Percentiles rank a stretch among this genome's conserved stretches.
These are phyloP conservation scores for mouse (Mus musculus) DNA, from an alignment of 2,113 vertebrate genomes.

Conservation along the genomic window DNA sequence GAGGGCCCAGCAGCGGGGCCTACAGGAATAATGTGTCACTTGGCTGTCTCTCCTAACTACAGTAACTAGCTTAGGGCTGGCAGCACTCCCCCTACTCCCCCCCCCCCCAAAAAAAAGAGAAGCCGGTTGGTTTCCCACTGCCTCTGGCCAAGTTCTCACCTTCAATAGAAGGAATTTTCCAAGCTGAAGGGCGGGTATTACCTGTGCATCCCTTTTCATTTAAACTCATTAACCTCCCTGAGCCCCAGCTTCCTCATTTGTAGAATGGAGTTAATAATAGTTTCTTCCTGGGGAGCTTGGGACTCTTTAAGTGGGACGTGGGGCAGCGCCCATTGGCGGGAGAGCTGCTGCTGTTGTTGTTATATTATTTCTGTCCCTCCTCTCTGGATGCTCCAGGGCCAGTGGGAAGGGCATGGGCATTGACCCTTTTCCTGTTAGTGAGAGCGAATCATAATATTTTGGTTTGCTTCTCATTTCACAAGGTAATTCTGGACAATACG, in stretches of 20 bases:
- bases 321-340: not conserved
- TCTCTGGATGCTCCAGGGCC: constrained; percentile 21
- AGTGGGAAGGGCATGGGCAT: constrained; percentile 1
- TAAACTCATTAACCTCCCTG: constrained; percentile 49
- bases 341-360: not conserved
- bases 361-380: not conserved
- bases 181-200: constrained; percentile 12
- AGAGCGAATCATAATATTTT: constrained; percentile 26
- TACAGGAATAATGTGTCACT: constrained; percentile 24
- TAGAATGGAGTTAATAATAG: constrained; percentile 57
- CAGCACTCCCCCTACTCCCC: not conserved
- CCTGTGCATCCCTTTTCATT: not conserved
- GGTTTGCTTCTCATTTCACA: not conserved
- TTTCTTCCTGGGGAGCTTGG: not conserved
- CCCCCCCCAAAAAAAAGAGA: not conserved
- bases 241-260: constrained; percentile 44
- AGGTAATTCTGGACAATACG: constrained; percentile 20
- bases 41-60: constrained; percentile 1
- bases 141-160: not conserved
- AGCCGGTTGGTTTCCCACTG: not conserved
- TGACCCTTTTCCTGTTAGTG: constrained; percentile 31
- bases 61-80: constrained; percentile 37
- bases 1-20: not conserved
- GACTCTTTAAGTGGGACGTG: not conserved
- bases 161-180: constrained; percentile 63